A percentile compares a stretch with the other conserved stretches of the same genome.
phyloP scores from a whole-genome alignment of 1,140 invertebrate species.

The Drosophila kepulauana region DNA sequence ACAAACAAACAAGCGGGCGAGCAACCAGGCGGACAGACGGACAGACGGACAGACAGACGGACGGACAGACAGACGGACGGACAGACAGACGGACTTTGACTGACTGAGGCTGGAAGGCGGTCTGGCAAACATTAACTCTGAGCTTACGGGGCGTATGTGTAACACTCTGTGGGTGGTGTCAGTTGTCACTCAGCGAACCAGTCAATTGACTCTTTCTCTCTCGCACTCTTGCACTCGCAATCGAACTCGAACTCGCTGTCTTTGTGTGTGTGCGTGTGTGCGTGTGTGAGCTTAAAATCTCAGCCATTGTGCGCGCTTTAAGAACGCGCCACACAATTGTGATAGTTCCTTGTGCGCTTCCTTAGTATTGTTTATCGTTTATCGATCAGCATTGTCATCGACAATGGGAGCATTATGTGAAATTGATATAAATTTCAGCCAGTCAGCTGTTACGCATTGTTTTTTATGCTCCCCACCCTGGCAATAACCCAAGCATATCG shows the following conservation, averaged over 20 bases:
- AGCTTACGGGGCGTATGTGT: slow-evolving; percentile 31
- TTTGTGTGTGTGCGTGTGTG: slow-evolving; percentile 1
- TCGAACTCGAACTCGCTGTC: not conserved
- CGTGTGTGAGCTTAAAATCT: slow-evolving; percentile 24
- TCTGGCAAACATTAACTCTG: slow-evolving; percentile 36
- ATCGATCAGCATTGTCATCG: slow-evolving; percentile 18
- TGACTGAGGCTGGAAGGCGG: not conserved
- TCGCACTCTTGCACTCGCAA: not conserved
- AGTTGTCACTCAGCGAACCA: slow-evolving; percentile 41
- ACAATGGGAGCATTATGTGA: not conserved
- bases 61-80: not conserved
- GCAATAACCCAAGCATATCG: not conserved
- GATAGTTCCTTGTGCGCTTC: not conserved
- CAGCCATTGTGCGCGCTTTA: slow-evolving; percentile 8
- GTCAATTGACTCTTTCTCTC: slow-evolving; percentile 28
- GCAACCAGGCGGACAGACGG: not conserved
- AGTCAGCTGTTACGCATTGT: slow-evolving; percentile 12
- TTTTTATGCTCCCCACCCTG: not conserved
- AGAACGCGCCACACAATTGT: slow-evolving; percentile 8
- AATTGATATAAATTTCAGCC: slow-evolving; percentile 11
- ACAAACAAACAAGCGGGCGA: slow-evolving; percentile 18
- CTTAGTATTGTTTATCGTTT: slow-evolving; percentile 11
- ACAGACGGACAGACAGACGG: not conserved
- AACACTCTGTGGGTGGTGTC: slow-evolving; percentile 39
- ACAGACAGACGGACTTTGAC: not conserved